These are phyloP conservation scores for Eurosta solidaginis DNA, from an alignment of 1,140 invertebrate species.

Conservation along the genomic window DNA sequence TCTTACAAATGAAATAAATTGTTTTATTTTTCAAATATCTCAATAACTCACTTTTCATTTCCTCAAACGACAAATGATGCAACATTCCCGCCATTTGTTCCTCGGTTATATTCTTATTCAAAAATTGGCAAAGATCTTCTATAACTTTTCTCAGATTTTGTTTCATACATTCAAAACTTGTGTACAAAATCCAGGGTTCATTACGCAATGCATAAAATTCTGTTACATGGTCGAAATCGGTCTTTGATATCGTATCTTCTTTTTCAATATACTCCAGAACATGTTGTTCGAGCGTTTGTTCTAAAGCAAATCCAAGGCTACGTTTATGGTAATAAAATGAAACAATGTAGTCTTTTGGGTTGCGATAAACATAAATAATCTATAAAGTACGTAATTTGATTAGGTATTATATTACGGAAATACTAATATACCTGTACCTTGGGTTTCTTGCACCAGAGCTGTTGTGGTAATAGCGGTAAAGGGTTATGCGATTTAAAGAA, in stretches of 20 bases:
- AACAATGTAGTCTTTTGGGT: conserved; percentile 79
- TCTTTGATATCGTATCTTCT: neutral
- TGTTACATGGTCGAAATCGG: conserved; percentile 65
- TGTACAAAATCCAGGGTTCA: conserved; percentile 73
- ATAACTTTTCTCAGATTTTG: conserved; percentile 42
- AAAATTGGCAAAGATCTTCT: conserved; percentile 42
- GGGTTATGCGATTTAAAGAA: conserved; percentile 71
- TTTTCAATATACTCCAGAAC: neutral
- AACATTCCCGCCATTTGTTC: conserved; percentile 44
- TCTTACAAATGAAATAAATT: too few species aligned
- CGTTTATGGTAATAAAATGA: conserved; percentile 76
- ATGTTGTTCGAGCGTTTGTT: conserved; percentile 54
- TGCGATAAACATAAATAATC: conserved; percentile 79
- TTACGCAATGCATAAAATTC: conserved; percentile 74
- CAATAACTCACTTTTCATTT: conserved; percentile 49
- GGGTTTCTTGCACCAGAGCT: conserved; percentile 58
- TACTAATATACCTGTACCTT: conserved; percentile 75
- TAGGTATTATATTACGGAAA: neutral
- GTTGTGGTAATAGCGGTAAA: conserved; percentile 64
- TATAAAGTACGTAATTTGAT: conserved; percentile 49
- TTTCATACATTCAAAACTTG: conserved; percentile 79
- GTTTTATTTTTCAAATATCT: neutral
- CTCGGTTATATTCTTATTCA: conserved; percentile 40
- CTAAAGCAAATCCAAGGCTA: conserved; percentile 65
- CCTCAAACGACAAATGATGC: conserved; percentile 48